These are phyloP conservation scores for Trachops cirrhosus DNA, from an alignment of 2,797 vertebrate genomes.

Conservation along the genomic window DNA sequence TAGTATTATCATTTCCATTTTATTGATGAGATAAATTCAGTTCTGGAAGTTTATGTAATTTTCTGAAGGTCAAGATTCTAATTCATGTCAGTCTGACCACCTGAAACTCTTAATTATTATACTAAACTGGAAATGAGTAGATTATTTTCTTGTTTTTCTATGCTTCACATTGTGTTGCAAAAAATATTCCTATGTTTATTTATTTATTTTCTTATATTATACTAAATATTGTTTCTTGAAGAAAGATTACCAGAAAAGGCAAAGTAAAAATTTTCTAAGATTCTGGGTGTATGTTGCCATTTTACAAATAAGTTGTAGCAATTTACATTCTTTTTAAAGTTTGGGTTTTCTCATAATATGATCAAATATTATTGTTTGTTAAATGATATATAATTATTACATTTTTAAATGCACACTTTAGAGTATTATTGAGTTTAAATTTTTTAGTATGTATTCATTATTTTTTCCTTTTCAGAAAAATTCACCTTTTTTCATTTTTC, in stretches of 20 bases:
- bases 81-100: background rate
- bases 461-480: conserved; percentile 20
- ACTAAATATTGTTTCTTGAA: background rate
- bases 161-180: background rate
- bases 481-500: background rate
- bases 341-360: background rate
- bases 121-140: background rate
- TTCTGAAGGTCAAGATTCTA: background rate
- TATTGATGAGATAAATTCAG: background rate
- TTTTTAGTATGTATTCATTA: background rate
- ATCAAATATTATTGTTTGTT: background rate
- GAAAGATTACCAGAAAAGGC: background rate
- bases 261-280: background rate
- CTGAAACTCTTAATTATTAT: background rate
- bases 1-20: background rate
- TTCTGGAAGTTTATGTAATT: background rate
- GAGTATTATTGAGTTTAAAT: background rate
- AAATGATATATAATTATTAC: background rate
- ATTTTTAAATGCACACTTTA: background rate
- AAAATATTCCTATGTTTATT: background rate
- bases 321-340: background rate
- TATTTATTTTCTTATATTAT: background rate
- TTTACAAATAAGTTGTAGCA: background rate
- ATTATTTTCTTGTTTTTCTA: background rate
- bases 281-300: background rate